phyloP scores from a whole-genome alignment of 2,797 vertebrate species.

The Tokudaia tokunoshimensis region DNA sequence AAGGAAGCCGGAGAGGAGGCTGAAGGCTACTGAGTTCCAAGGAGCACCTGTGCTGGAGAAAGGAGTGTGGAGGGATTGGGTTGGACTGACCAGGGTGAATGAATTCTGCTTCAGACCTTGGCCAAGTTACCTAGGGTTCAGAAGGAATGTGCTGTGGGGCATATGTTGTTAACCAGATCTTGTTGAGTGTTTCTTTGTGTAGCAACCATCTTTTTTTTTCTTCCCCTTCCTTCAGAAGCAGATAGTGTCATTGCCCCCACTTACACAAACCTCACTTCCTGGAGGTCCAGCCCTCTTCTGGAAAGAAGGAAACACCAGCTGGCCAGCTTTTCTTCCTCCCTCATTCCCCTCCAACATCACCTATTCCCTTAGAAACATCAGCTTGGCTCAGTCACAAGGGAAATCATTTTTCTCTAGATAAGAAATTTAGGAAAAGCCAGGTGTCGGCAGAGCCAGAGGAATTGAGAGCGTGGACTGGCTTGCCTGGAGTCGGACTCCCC shows the following conservation, averaged over 20 bases:
- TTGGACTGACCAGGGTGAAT: not conserved
- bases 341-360: not conserved
- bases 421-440: not conserved
- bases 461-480: not conserved
- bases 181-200: not conserved
- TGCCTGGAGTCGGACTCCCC: not conserved
- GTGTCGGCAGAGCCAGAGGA: not conserved
- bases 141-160: not conserved
- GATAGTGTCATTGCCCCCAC: no score
- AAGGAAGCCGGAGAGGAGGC: not conserved
- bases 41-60: not conserved
- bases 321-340: not conserved
- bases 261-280: not conserved
- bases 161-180: not conserved
- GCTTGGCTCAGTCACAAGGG: not conserved
- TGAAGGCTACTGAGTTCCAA: not conserved
- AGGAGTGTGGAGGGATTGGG: no score
- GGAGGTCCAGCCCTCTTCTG: not conserved
- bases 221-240: not conserved
- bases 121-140: not conserved
- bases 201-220: not conserved
- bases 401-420: not conserved
- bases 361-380: not conserved
- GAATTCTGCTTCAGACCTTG: not conserved
- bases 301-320: not conserved